Evolutionary conservation across 2,113 vertebrate genomes (phyloP).

Genomic region (Corynorhinus townsendii): DNA sequence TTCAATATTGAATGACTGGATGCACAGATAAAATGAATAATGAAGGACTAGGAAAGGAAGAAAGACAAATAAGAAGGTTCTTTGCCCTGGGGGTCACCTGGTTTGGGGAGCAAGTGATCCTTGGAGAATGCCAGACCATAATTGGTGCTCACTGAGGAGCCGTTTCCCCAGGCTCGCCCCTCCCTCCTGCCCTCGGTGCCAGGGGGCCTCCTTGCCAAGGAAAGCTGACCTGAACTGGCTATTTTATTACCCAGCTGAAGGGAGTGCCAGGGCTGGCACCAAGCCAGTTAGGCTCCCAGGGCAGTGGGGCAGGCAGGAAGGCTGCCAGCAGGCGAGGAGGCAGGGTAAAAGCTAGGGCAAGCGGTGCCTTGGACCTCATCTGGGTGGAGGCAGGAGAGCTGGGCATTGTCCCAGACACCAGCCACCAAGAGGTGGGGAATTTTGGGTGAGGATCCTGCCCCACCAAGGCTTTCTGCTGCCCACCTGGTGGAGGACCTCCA

Average conservation of each 20-base stretch:
- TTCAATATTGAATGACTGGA: neutral
- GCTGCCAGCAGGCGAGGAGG: neutral
- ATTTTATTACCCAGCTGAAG: constrained; percentile 49
- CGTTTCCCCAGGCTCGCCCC: neutral
- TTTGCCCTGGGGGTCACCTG: neutral
- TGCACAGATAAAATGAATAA: neutral
- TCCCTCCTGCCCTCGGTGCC: neutral
- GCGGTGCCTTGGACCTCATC: neutral
- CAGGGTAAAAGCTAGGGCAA: neutral
- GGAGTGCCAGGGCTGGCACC: neutral
- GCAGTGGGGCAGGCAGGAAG: neutral
- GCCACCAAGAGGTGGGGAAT: constrained; percentile 1
- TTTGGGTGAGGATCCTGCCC: neutral
- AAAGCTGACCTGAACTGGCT: constrained; percentile 18
- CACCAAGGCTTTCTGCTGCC: neutral
- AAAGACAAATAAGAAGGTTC: neutral
- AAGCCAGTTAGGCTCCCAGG: constrained; percentile 19
- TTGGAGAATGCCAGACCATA: neutral
- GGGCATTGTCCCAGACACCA: neutral
- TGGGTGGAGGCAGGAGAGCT: neutral
- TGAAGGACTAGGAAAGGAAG: neutral
- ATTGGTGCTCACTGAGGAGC: neutral
- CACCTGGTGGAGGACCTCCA: neutral
- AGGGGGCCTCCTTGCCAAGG: neutral
- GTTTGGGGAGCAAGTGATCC: neutral